Base-by-base conservation (phyloP, 2,113 vertebrate genomes). In the Capreolus pygargus region DNA sequence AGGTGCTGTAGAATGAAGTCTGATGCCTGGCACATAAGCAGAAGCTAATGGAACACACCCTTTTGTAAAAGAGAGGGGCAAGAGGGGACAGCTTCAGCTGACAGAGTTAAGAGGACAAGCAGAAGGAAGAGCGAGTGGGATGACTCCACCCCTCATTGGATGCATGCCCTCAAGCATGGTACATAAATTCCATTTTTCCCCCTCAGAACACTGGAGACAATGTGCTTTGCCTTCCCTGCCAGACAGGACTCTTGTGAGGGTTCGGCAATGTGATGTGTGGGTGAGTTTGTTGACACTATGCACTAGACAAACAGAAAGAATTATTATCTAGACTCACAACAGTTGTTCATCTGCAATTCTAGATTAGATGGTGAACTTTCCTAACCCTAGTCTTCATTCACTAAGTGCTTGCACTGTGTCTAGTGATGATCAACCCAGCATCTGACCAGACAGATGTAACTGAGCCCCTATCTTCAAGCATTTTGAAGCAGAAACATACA, bases 241-340 rank as follows among this genome's bases (percentile, higher is more conserved):
- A 97, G 52, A 86, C 58, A 58, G 89, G 70, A 57, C 57, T 94
- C 55, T 78, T 93, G 86, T 87, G 94, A 95, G 39, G 84, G 70
- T 92, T 85, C 91, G 33, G 30, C 19, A 9, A 67, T 54, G 70
- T 95, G 79, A 57, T 43, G 79, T 86, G 52, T 95, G 74, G 39
- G 86, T 67, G 52, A 96, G 55, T 79, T 91, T 16, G 25, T 28
- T 54, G 50, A 74, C 50, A 95, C 78, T 96, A 67, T 60, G 60
- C 61, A 89, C 84, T 92, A 81, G 78, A 97, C 78, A 92, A 95
- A 96, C 25, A 92, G 61, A 86, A 93, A 97, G 60, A 74, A 30
- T 94, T 96, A 96, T 92, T 92, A 90, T 58, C 91, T 14, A 87
- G 61, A 94, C 64, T 55, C 67, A 85, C n/a, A 50, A 52, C 50